These are phyloP conservation scores for Conistra vaccinii DNA, from an alignment of 2,888 invertebrate genomes.

Conservation along the genomic window DNA sequence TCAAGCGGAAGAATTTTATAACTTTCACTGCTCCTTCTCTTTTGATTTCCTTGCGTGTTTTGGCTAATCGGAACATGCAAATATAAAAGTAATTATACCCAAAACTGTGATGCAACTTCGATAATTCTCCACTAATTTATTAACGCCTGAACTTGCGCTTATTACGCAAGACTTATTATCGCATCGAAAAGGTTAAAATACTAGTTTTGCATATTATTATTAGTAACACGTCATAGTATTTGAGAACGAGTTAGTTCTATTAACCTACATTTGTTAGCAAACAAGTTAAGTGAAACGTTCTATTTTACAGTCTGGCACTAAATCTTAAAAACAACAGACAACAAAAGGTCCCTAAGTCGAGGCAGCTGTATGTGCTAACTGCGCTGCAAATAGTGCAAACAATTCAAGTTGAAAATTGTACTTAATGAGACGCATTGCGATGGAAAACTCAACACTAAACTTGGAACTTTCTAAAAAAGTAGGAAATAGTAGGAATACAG, in stretches of 20 bases:
- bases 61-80: constrained; percentile 42
- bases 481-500: constrained; percentile 37
- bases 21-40: constrained; percentile 55
- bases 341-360: constrained; percentile 48
- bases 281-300: constrained; percentile 12
- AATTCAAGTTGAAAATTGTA: constrained; percentile 29
- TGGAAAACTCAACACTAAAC: constrained; percentile 29
- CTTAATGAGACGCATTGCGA: constrained; percentile 25
- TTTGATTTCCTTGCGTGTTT: constrained; percentile 28
- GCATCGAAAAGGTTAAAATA: constrained; percentile 10
- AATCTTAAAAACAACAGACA: constrained; percentile 28
- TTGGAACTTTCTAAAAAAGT: constrained; percentile 15
- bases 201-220: constrained; percentile 16
- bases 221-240: constrained; percentile 45
- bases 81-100: constrained; percentile 18
- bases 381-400: constrained; percentile 50
- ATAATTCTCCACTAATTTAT: constrained; percentile 34
- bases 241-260: constrained; percentile 11
- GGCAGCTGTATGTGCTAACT: constrained; percentile 65
- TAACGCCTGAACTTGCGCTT: constrained; percentile 23
- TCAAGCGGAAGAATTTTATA: constrained; percentile 11
- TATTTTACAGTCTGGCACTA: constrained; percentile 10
- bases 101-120: constrained; percentile 26
- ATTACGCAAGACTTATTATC: constrained; percentile 14
- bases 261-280: constrained; percentile 32